Conservation (phyloP, 2,888 invertebrate species). For the Cosmia pyralina region DNA sequence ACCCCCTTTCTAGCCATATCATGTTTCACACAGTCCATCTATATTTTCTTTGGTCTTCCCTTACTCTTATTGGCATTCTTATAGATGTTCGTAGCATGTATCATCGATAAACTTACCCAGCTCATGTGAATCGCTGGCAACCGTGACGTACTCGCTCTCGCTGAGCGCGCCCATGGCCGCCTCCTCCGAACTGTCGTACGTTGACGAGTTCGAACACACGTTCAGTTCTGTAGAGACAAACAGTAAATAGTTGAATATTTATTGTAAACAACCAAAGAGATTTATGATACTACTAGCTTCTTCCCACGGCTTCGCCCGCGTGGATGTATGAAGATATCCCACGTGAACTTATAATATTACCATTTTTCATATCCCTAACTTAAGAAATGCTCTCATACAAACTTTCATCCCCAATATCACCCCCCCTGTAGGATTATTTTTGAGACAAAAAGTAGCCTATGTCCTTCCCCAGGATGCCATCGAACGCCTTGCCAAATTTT, state of each 20-base stretch:
- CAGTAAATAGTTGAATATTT: neutral
- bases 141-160: constrained; percentile 90
- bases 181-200: constrained; percentile 92
- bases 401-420: too few relatives aligned
- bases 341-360: too few relatives aligned
- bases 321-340: too few relatives aligned
- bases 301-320: too few relatives aligned
- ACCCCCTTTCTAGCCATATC: neutral
- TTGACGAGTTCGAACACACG: constrained; percentile 91
- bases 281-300: too few relatives aligned
- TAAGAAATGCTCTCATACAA: too few relatives aligned
- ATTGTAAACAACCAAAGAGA: neutral
- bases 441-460: too few relatives aligned
- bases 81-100: neutral
- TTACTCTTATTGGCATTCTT: neutral
- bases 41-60: neutral
- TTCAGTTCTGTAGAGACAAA: constrained; percentile 81
- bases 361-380: too few relatives aligned
- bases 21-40: neutral
- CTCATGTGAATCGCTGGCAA: constrained; percentile 82
- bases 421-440: too few relatives aligned
- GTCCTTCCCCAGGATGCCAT: too few relatives aligned
- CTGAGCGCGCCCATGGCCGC: constrained; percentile 90
- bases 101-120: constrained; percentile 71
- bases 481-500: too few relatives aligned